phyloP scores from a whole-genome alignment of 2,113 vertebrate genomes.

The Salminus brasiliensis region DNA sequence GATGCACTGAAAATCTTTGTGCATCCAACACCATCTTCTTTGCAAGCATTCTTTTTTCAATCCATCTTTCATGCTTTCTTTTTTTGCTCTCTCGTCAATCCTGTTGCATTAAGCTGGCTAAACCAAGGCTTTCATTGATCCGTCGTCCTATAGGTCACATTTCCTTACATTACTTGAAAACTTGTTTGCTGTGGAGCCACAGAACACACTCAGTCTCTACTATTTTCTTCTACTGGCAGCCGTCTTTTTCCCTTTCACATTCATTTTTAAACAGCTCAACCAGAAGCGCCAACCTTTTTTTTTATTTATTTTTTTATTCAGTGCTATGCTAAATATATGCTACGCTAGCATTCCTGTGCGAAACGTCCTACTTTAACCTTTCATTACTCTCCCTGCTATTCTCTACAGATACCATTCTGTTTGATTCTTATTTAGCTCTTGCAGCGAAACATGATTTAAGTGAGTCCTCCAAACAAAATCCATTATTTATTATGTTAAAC shows the following conservation, averaged over 20 bases:
- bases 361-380: not conserved
- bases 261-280: not conserved
- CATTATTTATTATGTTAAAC: not conserved
- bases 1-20: not conserved
- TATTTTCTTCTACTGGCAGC: not conserved
- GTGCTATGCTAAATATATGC: not conserved
- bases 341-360: not conserved
- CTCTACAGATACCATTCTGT: not conserved
- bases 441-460: conserved; percentile 15
- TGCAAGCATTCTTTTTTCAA: not conserved
- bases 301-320: not conserved
- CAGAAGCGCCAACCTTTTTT: too few relatives aligned
- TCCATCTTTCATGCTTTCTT: not conserved
- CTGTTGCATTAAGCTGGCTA: not conserved
- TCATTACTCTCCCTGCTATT: not conserved
- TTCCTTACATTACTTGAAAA: not conserved
- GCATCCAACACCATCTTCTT: not conserved
- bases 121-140: not conserved
- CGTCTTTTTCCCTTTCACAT: not conserved
- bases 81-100: not conserved
- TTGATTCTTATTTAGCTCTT: not conserved
- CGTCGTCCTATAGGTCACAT: not conserved
- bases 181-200: not conserved
- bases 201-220: not conserved
- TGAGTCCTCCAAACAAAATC: conserved; percentile 17